Conservation (phyloP, 2,113 vertebrate genomes). For the western clawed frog (Xenopus tropicalis) region DNA sequence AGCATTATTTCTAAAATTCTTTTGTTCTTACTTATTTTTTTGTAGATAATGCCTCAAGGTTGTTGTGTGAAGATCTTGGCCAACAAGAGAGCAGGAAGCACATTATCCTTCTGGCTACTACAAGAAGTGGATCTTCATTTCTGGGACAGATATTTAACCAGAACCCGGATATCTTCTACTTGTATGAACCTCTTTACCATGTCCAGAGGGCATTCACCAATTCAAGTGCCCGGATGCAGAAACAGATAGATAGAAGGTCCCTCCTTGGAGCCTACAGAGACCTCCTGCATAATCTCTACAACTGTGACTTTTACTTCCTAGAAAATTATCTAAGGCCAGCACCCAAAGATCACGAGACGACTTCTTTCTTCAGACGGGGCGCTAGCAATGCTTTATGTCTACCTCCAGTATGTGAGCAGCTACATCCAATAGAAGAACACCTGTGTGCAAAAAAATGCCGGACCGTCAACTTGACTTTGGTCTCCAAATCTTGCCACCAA, state of each 20-base stretch:
- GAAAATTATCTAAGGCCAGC: conserved; percentile 70
- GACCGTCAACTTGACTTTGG: conserved; percentile 67
- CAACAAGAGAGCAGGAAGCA: conserved; percentile 54
- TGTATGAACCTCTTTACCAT: conserved; percentile 76
- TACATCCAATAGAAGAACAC: conserved; percentile 52
- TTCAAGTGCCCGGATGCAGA: conserved; percentile 59
- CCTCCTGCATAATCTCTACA: conserved; percentile 71
- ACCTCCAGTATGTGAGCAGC: conserved; percentile 62
- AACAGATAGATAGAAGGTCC: conserved; percentile 58
- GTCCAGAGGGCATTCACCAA: conserved; percentile 70
- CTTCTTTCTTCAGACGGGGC: conserved; percentile 65
- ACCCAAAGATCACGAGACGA: conserved; percentile 65
- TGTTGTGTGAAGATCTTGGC: conserved; percentile 59
- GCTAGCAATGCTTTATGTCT: conserved; percentile 72
- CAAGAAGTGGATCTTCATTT: conserved; percentile 75
- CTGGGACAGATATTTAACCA: conserved; percentile 76
- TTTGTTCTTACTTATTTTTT: conserved; percentile 1
- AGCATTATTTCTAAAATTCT: no score
- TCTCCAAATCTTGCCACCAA: conserved; percentile 60
- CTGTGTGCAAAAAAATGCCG: conserved; percentile 68
- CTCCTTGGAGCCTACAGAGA: conserved; percentile 70
- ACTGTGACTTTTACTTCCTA: conserved; percentile 69
- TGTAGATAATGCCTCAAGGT: conserved; percentile 50
- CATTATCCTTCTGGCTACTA: conserved; percentile 72
- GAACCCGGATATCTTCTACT: conserved; percentile 69